Base-by-base conservation (phyloP, 2,113 vertebrate genomes). In the Oenanthe oenanthe region DNA sequence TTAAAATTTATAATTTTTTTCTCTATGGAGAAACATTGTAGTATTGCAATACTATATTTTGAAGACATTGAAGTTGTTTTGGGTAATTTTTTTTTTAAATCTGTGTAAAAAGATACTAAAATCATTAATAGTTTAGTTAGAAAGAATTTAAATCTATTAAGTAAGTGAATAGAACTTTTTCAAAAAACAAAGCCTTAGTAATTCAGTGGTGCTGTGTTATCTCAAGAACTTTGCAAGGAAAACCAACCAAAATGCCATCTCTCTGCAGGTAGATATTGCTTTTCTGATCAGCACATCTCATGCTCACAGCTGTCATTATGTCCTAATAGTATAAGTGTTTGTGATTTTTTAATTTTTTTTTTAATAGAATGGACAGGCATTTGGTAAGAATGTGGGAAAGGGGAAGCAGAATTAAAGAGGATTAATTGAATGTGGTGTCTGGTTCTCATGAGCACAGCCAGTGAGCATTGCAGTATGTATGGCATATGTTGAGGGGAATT, bases 211-310 rank as follows among this genome's bases (percentile, higher is more conserved):
- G 18, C 19, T 62, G 5, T 86, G 40, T 78, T 70, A 53, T 60
- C 57, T 74, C 3, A 11, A 54, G 26, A 86, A 47, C 21, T 42
- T 77, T 77, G 56, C 32, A 71, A 84, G 86, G 79, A 78, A 93
- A 91, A 81, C 31, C n/a, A 80, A 74, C 40, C 42, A 85, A 91
- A 92, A 34, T 88, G 79, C 68, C 79, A 87, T 45, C 89, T 89
- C 84, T 93, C 56, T 77, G 66, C 57, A 75, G 21, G 25, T 15
- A 71, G 31, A 56, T 24, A 26, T 4, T 56, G 13, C 11, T 89
- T 90, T 94, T 86, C 42, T 88, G 47, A 56, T 85, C 43, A 67
- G 32, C 10, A 29, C 9, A 32, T 70, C 22, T 28, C 48, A 45
- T 12, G 6, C 13, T 87, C 6, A 28, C 43, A 78, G 54, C 21